Percentiles rank a stretch among this genome's conserved stretches.
These are phyloP conservation scores for Phodopus roborovskii DNA, from an alignment of 2,113 vertebrate species.

Conservation along the genomic window DNA sequence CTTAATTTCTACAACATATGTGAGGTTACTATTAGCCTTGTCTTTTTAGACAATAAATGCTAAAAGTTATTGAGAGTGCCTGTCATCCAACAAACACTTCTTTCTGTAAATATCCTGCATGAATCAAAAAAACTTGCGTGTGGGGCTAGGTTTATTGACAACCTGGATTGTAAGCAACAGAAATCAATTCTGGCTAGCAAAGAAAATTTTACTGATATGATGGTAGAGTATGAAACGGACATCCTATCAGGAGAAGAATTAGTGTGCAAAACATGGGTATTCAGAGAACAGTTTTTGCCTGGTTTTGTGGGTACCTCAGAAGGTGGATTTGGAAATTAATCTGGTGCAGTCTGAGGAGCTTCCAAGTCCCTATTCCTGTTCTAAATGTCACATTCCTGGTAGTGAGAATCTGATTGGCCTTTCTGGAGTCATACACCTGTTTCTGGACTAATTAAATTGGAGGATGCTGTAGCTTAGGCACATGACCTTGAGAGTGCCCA, in stretches of 20 bases:
- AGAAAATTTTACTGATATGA: not conserved
- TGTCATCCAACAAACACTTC: not conserved
- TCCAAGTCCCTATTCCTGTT: not conserved
- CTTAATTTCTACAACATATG: slow-evolving; percentile 31
- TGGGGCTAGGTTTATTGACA: not conserved
- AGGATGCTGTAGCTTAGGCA: not conserved
- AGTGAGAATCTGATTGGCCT: not conserved
- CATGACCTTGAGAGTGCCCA: too few relatives aligned
- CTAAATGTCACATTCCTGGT: not conserved
- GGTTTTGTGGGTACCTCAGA: not conserved
- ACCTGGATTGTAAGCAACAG: not conserved
- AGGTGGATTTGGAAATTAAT: not conserved
- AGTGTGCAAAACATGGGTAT: not conserved
- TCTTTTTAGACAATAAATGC: slow-evolving; percentile 23
- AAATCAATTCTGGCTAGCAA: not conserved
- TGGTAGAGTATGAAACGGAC: not conserved
- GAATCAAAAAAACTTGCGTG: not conserved
- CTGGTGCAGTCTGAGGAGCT: not conserved
- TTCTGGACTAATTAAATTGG: not conserved
- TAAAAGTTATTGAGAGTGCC: not conserved
- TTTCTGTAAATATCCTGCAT: not conserved
- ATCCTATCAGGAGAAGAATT: not conserved
- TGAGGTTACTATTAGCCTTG: not conserved
- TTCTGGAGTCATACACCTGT: not conserved
- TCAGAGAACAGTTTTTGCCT: not conserved